A percentile compares a stretch with the other conserved stretches of the same genome.
phyloP scores from a whole-genome alignment of 2,113 vertebrate genomes.

The Ginglymostoma cirratum region DNA sequence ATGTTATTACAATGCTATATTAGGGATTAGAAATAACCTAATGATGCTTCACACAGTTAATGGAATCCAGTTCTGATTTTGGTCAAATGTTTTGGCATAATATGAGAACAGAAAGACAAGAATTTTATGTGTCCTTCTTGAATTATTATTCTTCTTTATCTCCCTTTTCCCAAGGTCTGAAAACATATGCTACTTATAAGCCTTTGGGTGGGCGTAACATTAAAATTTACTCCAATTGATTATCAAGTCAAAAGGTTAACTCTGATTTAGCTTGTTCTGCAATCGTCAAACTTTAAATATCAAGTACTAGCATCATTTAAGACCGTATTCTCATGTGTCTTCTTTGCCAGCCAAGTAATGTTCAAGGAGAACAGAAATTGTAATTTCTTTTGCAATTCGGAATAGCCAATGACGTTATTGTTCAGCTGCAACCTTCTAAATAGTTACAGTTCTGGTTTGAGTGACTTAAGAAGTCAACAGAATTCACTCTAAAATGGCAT shows the following conservation, averaged over 20 bases:
- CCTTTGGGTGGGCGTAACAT: too few species aligned
- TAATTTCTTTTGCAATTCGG: neutral
- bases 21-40: neutral
- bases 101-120: neutral
- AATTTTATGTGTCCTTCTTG: neutral
- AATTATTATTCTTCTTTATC: neutral
- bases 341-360: neutral
- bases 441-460: neutral
- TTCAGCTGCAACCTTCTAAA: neutral
- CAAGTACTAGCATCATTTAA: neutral
- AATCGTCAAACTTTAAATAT: conserved; percentile 6
- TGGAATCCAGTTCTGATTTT: neutral
- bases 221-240: conserved; percentile 3
- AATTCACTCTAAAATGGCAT: neutral
- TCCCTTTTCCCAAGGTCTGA: conserved; percentile 46
- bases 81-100: neutral
- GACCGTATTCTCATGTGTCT: neutral
- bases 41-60: neutral
- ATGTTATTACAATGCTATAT: neutral
- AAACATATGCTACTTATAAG: conserved; percentile 62
- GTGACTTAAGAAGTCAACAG: neutral
- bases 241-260: neutral
- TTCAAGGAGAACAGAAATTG: neutral
- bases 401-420: neutral
- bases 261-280: neutral